A percentile compares a stretch with the other conserved stretches of the same genome.
These are phyloP conservation scores for Pseudochirops cupreus DNA, from an alignment of 2,797 vertebrate species.

Conservation along the genomic window DNA sequence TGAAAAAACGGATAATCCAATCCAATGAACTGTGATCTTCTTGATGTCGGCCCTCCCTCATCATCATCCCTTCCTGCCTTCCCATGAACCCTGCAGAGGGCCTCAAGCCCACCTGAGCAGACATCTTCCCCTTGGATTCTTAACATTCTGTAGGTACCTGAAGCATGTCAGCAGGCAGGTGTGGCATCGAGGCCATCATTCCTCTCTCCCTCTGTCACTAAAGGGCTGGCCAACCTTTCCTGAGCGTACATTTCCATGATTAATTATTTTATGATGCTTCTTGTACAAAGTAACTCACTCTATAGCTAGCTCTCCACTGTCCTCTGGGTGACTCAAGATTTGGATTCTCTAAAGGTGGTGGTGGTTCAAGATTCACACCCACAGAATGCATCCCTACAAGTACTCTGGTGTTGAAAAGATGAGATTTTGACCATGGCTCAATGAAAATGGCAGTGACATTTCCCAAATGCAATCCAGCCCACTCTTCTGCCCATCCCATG, in stretches of 20 bases:
- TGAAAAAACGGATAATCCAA: neutral
- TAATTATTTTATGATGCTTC: neutral
- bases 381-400: neutral
- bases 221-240: neutral
- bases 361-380: neutral
- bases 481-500: neutral
- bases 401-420: neutral
- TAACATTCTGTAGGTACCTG: neutral
- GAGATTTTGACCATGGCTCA: neutral
- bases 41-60: neutral
- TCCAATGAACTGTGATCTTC: neutral
- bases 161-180: neutral
- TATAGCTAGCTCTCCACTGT: neutral
- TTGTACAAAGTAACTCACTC: neutral
- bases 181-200: neutral
- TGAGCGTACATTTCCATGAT: neutral
- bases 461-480: neutral
- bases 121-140: neutral
- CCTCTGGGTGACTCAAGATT: neutral
- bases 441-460: neutral
- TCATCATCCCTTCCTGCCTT: neutral
- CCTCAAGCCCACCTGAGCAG: neutral
- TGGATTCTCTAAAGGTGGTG: neutral
- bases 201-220: neutral
- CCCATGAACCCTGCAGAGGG: neutral